A percentile compares a stretch with the other conserved stretches of the same genome.
Conservation (phyloP, 1,140 invertebrate genomes). For the Holcopasites calliopsidis region DNA sequence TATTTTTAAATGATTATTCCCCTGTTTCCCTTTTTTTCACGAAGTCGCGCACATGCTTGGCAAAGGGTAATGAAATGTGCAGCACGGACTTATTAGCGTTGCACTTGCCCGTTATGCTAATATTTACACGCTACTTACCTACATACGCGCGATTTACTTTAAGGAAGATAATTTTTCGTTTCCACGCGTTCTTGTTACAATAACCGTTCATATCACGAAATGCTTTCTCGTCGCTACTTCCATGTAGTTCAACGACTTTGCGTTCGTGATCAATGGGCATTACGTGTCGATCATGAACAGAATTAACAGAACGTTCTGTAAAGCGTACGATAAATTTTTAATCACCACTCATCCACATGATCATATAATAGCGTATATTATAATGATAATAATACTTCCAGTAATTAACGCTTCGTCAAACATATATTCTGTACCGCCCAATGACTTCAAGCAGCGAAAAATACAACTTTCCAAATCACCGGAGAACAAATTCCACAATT, state of each 20-base stretch:
- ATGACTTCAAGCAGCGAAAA: neutral
- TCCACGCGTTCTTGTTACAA: neutral
- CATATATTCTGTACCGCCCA: neutral
- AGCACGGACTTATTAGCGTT: neutral
- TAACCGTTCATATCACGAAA: neutral
- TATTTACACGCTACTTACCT: slow-evolving; percentile 5
- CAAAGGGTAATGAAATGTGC: too few relatives aligned
- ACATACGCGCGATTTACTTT: neutral
- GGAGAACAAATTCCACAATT: too few relatives aligned
- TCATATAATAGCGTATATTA: too few relatives aligned
- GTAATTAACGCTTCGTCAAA: neutral
- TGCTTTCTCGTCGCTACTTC: neutral
- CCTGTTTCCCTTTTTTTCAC: too few relatives aligned
- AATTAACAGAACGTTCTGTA: too few relatives aligned
- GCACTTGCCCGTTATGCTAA: neutral
- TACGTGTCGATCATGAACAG: slow-evolving; percentile 19
- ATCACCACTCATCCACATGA: neutral
- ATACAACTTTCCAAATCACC: neutral
- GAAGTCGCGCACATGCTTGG: too few relatives aligned
- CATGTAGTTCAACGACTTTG: neutral
- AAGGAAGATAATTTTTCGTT: neutral
- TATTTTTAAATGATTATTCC: too few relatives aligned
- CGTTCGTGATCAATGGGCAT: slow-evolving; percentile 6
- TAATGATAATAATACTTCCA: too few relatives aligned
- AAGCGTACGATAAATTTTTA: neutral